Conservation (phyloP, 1,140 invertebrate species). For the Drosophila repleta region DNA sequence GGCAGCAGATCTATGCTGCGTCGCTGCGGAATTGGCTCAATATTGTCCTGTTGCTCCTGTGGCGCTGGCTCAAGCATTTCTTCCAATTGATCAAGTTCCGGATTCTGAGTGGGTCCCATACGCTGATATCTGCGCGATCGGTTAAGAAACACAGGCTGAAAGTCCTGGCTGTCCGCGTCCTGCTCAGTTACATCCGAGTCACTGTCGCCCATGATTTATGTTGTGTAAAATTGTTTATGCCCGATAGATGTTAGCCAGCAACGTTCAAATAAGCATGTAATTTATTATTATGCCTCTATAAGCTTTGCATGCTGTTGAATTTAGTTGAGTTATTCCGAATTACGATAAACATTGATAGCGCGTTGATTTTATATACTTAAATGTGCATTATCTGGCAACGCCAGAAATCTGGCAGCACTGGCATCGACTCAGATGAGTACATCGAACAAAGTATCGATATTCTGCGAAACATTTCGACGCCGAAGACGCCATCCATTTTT, state of each 20-base stretch:
- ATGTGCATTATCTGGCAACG: background rate
- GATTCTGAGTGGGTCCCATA: background rate
- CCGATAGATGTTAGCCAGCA: background rate
- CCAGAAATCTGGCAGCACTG: background rate
- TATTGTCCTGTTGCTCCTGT: background rate
- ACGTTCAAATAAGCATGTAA: background rate
- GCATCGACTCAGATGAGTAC: background rate
- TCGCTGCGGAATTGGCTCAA: background rate
- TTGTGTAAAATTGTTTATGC: background rate
- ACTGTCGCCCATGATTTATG: constrained; percentile 7
- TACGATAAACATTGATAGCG: background rate
- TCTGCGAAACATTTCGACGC: constrained; percentile 19
- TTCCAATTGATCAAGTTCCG: background rate
- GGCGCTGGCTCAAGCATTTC: background rate
- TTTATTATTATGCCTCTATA: background rate
- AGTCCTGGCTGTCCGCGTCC: background rate
- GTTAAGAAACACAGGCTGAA: background rate
- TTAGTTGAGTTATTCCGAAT: background rate
- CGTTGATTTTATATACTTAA: background rate
- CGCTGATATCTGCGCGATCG: background rate
- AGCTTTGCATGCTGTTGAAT: background rate
- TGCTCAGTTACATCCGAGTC: constrained; percentile 4
- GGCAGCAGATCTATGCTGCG: constrained; percentile 11
- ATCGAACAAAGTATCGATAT: constrained; percentile 14
- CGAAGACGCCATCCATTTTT: constrained; percentile 45